Conservation (phyloP, 2,797 vertebrate species). For the Protonibea diacanthus region DNA sequence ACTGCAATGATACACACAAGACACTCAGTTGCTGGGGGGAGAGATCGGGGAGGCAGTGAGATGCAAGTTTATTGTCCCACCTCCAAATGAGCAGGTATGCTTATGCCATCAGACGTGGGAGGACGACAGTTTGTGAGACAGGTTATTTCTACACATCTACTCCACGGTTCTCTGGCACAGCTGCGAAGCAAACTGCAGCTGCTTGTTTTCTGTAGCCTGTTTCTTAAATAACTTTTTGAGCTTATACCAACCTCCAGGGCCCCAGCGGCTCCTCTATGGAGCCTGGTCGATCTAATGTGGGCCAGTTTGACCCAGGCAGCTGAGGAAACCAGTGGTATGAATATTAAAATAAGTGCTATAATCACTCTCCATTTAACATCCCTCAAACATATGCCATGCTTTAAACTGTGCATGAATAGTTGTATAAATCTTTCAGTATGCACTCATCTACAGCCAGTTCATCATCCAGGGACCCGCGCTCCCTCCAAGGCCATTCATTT, state of each 20-base stretch:
- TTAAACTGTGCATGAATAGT: conserved; percentile 77
- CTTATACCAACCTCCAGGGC: not conserved
- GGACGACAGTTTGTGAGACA: not conserved
- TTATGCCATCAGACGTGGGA: not conserved
- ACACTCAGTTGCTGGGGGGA: not conserved
- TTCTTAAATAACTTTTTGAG: not conserved
- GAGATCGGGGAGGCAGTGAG: not conserved
- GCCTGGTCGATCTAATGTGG: conserved; percentile 14
- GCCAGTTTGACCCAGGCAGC: conserved; percentile 45
- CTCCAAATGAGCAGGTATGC: conserved; percentile 13
- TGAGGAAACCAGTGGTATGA: conserved; percentile 36
- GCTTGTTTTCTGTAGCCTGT: not conserved
- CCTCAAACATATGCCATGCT: conserved; percentile 67
- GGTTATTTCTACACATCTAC: not conserved
- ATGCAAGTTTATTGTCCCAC: conserved; percentile 3
- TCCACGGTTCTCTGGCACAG: not conserved
- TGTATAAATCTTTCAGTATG: conserved; percentile 79
- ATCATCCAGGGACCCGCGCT: conserved; percentile 72
- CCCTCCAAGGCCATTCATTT: conserved; percentile 72
- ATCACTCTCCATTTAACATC: conserved; percentile 69
- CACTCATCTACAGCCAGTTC: conserved; percentile 76
- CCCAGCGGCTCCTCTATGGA: not conserved
- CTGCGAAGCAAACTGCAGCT: not conserved
- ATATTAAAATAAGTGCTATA: conserved; percentile 69
- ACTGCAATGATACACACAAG: conserved; percentile 26